A percentile compares a stretch with the other conserved stretches of the same genome.
phyloP scores from a whole-genome alignment of 2,113 vertebrate genomes.

The Cinclus mexicanus region DNA sequence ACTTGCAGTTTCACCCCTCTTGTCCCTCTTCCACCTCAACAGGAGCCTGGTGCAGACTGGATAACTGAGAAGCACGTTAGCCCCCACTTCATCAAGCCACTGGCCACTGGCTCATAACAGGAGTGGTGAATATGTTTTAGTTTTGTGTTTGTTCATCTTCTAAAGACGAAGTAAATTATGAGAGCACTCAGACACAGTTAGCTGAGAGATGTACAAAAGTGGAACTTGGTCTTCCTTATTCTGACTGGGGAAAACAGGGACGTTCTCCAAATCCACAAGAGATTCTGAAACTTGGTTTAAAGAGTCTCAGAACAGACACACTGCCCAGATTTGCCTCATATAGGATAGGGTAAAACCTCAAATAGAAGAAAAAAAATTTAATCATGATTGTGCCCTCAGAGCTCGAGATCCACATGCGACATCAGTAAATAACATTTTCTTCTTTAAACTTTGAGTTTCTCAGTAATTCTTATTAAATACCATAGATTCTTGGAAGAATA shows the following conservation, averaged over 20 bases:
- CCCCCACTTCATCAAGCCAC: not conserved
- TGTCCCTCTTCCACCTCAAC: not conserved
- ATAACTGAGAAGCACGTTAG: not conserved
- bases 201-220: not conserved
- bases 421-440: not conserved
- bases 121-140: not conserved
- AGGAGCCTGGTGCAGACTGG: not conserved
- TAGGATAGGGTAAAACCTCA: not conserved
- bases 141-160: not conserved
- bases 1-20: not conserved
- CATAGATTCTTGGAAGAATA: conserved; percentile 41
- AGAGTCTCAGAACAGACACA: not conserved
- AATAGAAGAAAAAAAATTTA: not conserved
- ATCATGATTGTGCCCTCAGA: not conserved
- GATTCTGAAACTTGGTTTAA: not conserved
- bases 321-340: not conserved
- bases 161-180: not conserved
- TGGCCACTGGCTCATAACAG: not conserved
- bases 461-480: conserved; percentile 40
- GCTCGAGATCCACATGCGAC: not conserved
- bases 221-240: not conserved
- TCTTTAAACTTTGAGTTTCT: not conserved
- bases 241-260: not conserved
- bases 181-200: not conserved
- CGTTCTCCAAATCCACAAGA: not conserved